These are phyloP conservation scores for Lottia gigantea DNA, from an alignment of 2,888 invertebrate species.

Conservation along the genomic window DNA sequence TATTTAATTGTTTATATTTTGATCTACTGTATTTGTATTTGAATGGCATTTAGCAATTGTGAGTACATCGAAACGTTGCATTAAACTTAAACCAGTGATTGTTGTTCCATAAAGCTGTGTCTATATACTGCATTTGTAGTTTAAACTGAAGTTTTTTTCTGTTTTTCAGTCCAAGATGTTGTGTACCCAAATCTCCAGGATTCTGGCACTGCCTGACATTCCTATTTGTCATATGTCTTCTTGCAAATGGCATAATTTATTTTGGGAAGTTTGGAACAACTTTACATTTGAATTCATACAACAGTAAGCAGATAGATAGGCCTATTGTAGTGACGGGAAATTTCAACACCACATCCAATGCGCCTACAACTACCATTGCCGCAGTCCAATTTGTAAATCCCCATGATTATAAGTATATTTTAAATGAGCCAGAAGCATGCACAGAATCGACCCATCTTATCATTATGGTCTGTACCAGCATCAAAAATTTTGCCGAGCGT, in stretches of 20 bases:
- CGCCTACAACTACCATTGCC: neutral
- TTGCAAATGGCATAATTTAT: constrained; percentile 13
- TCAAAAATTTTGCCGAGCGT: constrained; percentile 46
- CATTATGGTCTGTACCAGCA: constrained; percentile 52
- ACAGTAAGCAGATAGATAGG: neutral
- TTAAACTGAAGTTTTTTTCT: too few relatives aligned
- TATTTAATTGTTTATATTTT: too few relatives aligned
- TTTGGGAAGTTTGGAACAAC: neutral
- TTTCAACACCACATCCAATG: neutral
- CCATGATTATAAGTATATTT: constrained; percentile 26
- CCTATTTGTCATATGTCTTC: constrained; percentile 15
- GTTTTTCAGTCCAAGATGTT: too few relatives aligned
- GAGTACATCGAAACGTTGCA: too few relatives aligned
- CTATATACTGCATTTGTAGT: too few relatives aligned
- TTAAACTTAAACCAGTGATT: too few relatives aligned
- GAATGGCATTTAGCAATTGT: too few relatives aligned
- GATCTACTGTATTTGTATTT: too few relatives aligned
- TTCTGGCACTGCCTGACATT: constrained; percentile 12
- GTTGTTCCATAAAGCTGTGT: too few relatives aligned
- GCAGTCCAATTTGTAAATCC: constrained; percentile 8
- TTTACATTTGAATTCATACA: neutral
- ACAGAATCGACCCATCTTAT: constrained; percentile 29
- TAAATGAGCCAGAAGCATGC: constrained; percentile 32
- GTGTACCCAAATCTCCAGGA: neutral
- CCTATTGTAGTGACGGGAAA: neutral